Conservation (phyloP, 2,113 vertebrate genomes). For the Gadus macrocephalus region DNA sequence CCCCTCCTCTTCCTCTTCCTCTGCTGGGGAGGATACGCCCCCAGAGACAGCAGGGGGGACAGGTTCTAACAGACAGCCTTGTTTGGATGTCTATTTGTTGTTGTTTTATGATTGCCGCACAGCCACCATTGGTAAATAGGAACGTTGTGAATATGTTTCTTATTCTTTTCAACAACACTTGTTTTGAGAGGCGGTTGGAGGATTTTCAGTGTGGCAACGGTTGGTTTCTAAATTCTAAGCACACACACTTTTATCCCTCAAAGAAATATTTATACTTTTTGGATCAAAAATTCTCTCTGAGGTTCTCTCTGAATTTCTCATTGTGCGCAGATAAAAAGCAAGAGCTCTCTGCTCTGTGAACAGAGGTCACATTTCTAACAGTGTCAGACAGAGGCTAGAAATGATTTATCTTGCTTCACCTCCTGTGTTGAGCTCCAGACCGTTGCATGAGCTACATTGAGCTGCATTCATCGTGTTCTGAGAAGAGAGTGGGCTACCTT, state of each 20-base stretch:
- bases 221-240: not conserved
- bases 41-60: not conserved
- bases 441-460: too few species aligned
- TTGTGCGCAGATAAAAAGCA: too few species aligned
- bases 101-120: not conserved
- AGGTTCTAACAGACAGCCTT: not conserved
- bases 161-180: not conserved
- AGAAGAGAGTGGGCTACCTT: too few species aligned
- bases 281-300: too few species aligned
- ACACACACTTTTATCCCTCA: not conserved
- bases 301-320: too few species aligned
- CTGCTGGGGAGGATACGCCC: slow-evolving; percentile 4
- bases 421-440: too few species aligned
- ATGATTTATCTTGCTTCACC: too few species aligned
- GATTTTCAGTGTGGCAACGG: not conserved
- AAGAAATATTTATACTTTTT: not conserved
- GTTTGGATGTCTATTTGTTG: not conserved
- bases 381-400: too few species aligned
- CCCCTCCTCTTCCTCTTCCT: slow-evolving; percentile 2
- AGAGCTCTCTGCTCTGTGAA: too few species aligned
- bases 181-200: slow-evolving; percentile 7
- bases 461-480: too few species aligned
- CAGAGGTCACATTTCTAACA: too few species aligned
- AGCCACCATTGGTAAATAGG: slow-evolving; percentile 4
- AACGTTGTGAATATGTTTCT: not conserved